A percentile compares a stretch with the other conserved stretches of the same genome.
Evolutionary conservation across 30 jellyfish, hydroid and myxozoan species (phyloP).

Genomic region (Aurelia sp.): DNA sequence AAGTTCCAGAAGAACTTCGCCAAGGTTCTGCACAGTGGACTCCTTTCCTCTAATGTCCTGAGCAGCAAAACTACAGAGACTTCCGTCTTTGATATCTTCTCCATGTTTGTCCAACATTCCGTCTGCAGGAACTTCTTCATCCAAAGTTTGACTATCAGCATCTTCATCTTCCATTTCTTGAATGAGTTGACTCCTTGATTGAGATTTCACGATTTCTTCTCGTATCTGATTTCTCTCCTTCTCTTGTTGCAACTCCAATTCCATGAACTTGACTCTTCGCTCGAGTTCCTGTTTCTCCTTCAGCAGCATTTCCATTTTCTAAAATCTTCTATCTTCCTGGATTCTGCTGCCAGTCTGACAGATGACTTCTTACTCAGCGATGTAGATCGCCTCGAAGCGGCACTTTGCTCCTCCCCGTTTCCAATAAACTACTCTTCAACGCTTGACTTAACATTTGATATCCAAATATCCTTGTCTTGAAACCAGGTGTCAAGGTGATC

Average conservation of each 20-base stretch:
- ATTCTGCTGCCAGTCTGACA: constrained; percentile 31
- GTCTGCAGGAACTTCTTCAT: background rate
- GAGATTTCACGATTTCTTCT: constrained; percentile 40
- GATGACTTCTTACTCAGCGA: constrained; percentile 17
- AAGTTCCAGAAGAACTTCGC: constrained; percentile 48
- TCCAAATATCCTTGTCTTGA: constrained; percentile 19
- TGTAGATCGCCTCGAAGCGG: constrained; percentile 29
- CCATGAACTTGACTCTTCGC: constrained; percentile 30
- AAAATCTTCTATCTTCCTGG: constrained; percentile 23
- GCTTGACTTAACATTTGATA: constrained; percentile 30
- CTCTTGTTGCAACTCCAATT: constrained; percentile 45
- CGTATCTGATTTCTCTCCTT: constrained; percentile 27
- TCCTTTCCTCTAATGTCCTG: background rate
- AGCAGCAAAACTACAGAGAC: constrained; percentile 20
- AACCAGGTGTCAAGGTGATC: constrained; percentile 38
- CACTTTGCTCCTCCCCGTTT: constrained; percentile 34
- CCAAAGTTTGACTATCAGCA: constrained; percentile 45
- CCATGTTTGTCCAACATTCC: constrained; percentile 21
- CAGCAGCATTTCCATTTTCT: constrained; percentile 42
- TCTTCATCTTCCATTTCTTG: constrained; percentile 56
- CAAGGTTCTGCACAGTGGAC: constrained; percentile 22
- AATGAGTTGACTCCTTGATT: constrained; percentile 35
- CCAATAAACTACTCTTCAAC: constrained; percentile 43
- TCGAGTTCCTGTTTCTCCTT: constrained; percentile 35
- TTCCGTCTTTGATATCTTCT: constrained; percentile 7